Percentiles rank a stretch among this genome's conserved stretches.
Conservation (phyloP, 2,113 vertebrate species). For the Chlorodrepanis virens region DNA sequence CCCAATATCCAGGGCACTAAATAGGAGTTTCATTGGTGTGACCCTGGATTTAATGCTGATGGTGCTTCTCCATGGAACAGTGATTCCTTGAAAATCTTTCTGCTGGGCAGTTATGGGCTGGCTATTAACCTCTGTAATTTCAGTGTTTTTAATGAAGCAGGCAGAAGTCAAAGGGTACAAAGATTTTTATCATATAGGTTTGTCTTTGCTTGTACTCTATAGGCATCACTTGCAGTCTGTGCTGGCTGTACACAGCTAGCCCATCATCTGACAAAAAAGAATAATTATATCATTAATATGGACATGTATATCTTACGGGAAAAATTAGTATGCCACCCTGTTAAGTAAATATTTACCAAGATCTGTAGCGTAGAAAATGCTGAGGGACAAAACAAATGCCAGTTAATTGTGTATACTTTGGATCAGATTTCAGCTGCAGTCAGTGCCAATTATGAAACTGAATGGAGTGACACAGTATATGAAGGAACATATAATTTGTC, state of each 20-base stretch:
- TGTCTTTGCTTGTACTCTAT: background rate
- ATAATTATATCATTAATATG: background rate
- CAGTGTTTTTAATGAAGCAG: background rate
- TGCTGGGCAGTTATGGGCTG: background rate
- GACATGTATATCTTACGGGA: background rate
- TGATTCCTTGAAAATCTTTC: background rate
- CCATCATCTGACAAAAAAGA: background rate
- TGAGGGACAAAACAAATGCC: slow-evolving; percentile 27
- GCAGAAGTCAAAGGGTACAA: background rate
- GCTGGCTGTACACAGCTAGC: background rate
- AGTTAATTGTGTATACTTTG: slow-evolving; percentile 47
- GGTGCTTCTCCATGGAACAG: background rate
- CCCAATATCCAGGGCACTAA: background rate
- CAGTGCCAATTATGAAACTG: slow-evolving; percentile 50
- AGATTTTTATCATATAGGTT: background rate
- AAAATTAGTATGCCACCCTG: background rate
- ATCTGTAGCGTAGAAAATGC: background rate
- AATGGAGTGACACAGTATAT: slow-evolving; percentile 47
- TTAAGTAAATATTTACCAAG: slow-evolving; percentile 41
- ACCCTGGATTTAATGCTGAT: background rate
- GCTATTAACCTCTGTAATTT: background rate
- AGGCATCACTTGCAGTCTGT: background rate
- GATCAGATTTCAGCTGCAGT: slow-evolving; percentile 41
- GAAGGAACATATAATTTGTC: slow-evolving; percentile 51
- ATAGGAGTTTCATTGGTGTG: background rate